These are phyloP conservation scores for Allygus modestus DNA, from an alignment of 2,888 invertebrate species.

Conservation along the genomic window DNA sequence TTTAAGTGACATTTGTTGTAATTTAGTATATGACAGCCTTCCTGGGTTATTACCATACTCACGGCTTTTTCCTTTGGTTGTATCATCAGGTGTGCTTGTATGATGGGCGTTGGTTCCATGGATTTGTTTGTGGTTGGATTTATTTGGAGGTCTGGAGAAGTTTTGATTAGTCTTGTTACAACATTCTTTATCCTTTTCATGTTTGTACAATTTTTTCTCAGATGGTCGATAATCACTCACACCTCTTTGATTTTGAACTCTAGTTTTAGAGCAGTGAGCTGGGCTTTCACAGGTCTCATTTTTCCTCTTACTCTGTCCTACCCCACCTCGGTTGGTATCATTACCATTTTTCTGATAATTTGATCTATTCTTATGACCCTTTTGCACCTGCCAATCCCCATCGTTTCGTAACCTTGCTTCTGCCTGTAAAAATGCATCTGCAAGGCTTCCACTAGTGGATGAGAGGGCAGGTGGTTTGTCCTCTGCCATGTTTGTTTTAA, in stretches of 20 bases:
- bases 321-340: neutral
- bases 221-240: neutral
- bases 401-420: neutral
- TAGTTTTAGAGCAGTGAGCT: neutral
- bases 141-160: neutral
- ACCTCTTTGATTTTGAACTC: neutral
- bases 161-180: neutral
- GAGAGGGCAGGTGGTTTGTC: neutral
- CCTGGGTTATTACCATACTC: neutral
- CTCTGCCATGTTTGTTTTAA: neutral
- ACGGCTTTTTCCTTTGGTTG: neutral
- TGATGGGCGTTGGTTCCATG: neutral
- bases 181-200: constrained; percentile 1
- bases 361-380: neutral
- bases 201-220: neutral
- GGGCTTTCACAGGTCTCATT: neutral
- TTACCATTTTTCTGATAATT: neutral
- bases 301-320: neutral
- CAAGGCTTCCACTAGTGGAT: neutral
- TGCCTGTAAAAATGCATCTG: constrained; percentile 21
- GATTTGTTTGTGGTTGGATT: neutral
- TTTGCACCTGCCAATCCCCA: constrained; percentile 30
- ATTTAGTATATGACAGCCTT: neutral
- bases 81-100: neutral
- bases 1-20: constrained; percentile 29